Evolutionary conservation across 1,140 invertebrate genomes (phyloP), one percentile per base, ranked within the genome.

Genomic region (Tetragnatha versicolor): DNA sequence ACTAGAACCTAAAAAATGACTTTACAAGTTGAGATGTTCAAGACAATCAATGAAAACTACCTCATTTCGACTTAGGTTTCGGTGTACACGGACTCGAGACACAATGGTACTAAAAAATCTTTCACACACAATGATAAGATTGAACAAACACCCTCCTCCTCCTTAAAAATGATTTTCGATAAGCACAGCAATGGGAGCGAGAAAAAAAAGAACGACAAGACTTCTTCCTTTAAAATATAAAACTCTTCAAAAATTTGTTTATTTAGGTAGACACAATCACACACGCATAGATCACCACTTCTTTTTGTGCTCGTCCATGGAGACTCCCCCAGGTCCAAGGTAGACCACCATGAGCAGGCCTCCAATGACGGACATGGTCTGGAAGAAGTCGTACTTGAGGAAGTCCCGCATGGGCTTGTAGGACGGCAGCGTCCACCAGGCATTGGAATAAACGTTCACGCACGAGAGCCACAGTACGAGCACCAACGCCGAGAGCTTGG

Each of bases 261-360:
- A 68, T 68, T 68, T 27, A 33, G 7, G 39, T 17, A 42, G 61
- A 49, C 65, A 68, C 65, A 39, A 68, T 63, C 22, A 68, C 17
- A 68, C 27, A 49, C 37, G 27, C n/a, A 39, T 29, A 20, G 29
- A 35, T 68, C 65, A 99, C 96, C 96, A 99, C 85, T 94, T 93
- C 88, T 99, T 99, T 87, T 99, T 99, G 88, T 99, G 96, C 85
- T 99, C 97, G 87, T 99, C 98, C 94, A 99, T 98, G 61, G 96
- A 98, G 35, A 99, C 96, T 68, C 96, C 96, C 79, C 98, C 98
- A 25, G 98, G 98, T 27, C 98, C 98, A 80, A 98, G 89, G 61
- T 95, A 96, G 2, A 99, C 97, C 81, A 99, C 96, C 92, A 99
- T 97, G 47, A 99, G 88, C n/a, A 99, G 90, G 79, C 98, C 98